Evolutionary conservation across 1,140 invertebrate genomes (phyloP).

Genomic region (Elysia chlorotica): DNA sequence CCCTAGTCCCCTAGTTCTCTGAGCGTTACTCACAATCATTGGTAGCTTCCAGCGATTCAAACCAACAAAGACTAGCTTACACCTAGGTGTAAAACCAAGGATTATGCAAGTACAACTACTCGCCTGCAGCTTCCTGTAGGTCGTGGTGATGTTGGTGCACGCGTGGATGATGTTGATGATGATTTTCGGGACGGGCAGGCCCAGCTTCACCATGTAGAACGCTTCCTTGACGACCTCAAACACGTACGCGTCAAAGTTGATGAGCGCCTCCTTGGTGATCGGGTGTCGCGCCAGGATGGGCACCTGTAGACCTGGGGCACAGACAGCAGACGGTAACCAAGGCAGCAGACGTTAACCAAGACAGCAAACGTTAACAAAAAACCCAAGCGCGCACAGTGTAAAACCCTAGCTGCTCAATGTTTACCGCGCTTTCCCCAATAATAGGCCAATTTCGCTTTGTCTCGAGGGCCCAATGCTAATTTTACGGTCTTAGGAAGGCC

Average conservation of each 20-base stretch:
- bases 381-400: no score
- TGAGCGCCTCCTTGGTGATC: conserved; percentile 46
- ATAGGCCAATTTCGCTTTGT: no score
- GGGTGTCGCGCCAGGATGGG: conserved; percentile 49
- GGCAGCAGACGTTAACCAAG: no score
- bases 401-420: no score
- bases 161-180: conserved; percentile 79
- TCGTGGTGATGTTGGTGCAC: conserved; percentile 65
- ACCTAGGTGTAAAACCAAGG: no score
- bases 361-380: no score
- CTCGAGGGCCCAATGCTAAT: no score
- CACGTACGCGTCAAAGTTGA: conserved; percentile 58
- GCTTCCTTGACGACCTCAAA: conserved; percentile 76
- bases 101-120: neutral
- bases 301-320: conserved; percentile 49
- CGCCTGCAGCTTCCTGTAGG: conserved; percentile 80
- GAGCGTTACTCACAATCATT: conserved; percentile 37
- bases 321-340: no score
- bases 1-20: no score
- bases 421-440: no score
- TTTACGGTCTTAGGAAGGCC: no score
- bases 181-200: conserved; percentile 80
- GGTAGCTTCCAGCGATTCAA: conserved; percentile 42
- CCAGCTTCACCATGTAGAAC: conserved; percentile 82
- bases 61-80: no score